These are phyloP conservation scores for Cylas formicarius DNA, from an alignment of 1,140 invertebrate species.

Conservation along the genomic window DNA sequence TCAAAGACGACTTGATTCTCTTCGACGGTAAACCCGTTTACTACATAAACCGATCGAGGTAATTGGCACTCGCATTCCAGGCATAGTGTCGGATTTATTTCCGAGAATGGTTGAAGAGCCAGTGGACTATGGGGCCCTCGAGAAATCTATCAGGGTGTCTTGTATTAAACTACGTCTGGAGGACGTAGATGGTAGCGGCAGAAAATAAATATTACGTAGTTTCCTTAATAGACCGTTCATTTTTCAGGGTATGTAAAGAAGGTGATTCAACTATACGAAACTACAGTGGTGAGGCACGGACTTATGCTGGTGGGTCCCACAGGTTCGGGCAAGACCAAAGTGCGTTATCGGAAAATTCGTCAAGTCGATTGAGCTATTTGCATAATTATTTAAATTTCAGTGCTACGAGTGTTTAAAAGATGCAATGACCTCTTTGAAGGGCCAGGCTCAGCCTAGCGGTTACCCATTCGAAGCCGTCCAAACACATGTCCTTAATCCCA, in stretches of 20 bases:
- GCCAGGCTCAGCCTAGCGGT: slow-evolving; percentile 57
- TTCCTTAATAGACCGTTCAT: slow-evolving; percentile 1
- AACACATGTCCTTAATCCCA: slow-evolving; percentile 64
- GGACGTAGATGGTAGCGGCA: slow-evolving; percentile 49
- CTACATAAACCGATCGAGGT: too few relatives aligned
- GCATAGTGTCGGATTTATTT: slow-evolving; percentile 67
- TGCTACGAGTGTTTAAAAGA: slow-evolving; percentile 62
- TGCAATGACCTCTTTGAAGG: slow-evolving; percentile 57
- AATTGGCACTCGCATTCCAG: slow-evolving; percentile 35
- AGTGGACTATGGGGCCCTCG: slow-evolving; percentile 52
- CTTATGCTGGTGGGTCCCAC: slow-evolving; percentile 78
- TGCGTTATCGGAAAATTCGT: slow-evolving; percentile 32
- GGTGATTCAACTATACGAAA: slow-evolving; percentile 72
- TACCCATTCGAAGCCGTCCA: slow-evolving; percentile 54
- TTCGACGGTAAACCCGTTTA: slow-evolving; percentile 48
- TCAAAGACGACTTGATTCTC: slow-evolving; percentile 59
- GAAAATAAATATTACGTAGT: background rate
- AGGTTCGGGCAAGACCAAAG: slow-evolving; percentile 65
- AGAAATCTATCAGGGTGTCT: slow-evolving; percentile 41
- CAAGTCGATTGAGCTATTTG: too few relatives aligned
- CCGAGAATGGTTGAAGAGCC: slow-evolving; percentile 53
- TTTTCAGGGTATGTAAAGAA: slow-evolving; percentile 62
- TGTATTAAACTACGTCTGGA: slow-evolving; percentile 44
- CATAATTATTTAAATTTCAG: slow-evolving; percentile 45
- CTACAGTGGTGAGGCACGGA: slow-evolving; percentile 72